These are phyloP conservation scores for Telmatherina bonti DNA, from an alignment of 2,797 vertebrate species.

Conservation along the genomic window DNA sequence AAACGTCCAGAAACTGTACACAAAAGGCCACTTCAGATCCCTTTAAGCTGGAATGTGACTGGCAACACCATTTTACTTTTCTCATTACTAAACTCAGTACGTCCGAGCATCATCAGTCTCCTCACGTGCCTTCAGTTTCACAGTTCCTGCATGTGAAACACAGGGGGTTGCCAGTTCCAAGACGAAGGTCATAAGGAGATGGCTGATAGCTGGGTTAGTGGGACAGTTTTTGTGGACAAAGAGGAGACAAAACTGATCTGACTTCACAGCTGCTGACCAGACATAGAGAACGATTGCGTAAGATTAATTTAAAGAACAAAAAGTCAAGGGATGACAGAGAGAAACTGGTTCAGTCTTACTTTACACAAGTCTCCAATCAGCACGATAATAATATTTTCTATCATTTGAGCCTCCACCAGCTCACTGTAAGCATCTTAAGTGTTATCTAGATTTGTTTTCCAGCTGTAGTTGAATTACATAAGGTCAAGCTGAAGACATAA, in stretches of 20 bases:
- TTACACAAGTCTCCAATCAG: background rate
- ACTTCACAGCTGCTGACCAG: conserved; percentile 32
- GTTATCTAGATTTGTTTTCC: conserved; percentile 12
- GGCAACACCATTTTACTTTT: background rate
- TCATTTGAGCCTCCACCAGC: background rate
- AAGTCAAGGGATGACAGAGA: no score
- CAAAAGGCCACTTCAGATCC: background rate
- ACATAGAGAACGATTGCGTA: background rate
- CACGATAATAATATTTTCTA: background rate
- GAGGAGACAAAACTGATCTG: conserved; percentile 2
- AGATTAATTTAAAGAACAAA: conserved; percentile 5
- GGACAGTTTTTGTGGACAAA: conserved; percentile 44
- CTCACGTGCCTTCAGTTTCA: conserved; percentile 34
- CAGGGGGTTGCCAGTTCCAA: conserved; percentile 30
- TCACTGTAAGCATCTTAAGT: conserved; percentile 1
- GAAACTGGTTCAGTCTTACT: background rate
- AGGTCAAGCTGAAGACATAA: conserved; percentile 57
- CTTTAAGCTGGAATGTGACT: background rate
- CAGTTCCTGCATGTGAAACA: conserved; percentile 12
- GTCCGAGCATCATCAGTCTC: conserved; percentile 33
- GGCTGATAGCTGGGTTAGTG: conserved; percentile 64
- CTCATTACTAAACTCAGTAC: background rate
- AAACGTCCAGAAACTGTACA: background rate
- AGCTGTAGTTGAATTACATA: conserved; percentile 16
- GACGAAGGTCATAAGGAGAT: conserved; percentile 50